Conservation (phyloP, 2,888 invertebrate genomes). For the Ryuthela nishihirai region DNA sequence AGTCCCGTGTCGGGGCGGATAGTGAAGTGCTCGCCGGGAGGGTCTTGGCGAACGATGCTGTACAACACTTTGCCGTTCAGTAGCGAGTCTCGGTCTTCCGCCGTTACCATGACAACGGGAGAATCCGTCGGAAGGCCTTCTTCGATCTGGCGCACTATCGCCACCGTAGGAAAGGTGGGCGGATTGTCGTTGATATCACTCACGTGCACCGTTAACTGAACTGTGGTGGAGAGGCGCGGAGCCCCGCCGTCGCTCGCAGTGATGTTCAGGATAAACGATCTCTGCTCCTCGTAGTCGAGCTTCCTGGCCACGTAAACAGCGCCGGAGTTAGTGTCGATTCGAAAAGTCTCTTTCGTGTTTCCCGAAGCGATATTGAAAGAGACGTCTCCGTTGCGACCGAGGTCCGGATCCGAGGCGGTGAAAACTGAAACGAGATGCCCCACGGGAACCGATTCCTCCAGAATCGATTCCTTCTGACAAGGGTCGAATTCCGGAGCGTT, state of each 20-base stretch:
- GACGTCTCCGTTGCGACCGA: constrained; percentile 87
- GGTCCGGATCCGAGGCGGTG: constrained; percentile 83
- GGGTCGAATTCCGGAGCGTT: constrained; percentile 77
- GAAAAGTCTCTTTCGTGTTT: constrained; percentile 81
- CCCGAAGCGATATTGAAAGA: constrained; percentile 78
- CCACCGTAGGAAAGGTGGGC: constrained; percentile 86
- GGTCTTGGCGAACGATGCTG: constrained; percentile 78
- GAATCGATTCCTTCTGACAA: constrained; percentile 64
- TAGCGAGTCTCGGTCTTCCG: constrained; percentile 91
- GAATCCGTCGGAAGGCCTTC: constrained; percentile 83
- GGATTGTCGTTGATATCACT: constrained; percentile 93
- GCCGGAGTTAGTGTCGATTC: constrained; percentile 77
- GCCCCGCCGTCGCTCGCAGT: constrained; percentile 85
- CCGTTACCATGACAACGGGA: constrained; percentile 84
- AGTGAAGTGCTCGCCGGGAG: constrained; percentile 72
- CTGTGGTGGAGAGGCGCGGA: constrained; percentile 74
- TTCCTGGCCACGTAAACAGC: constrained; percentile 78
- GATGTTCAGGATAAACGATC: constrained; percentile 75
- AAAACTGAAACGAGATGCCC: constrained; percentile 85
- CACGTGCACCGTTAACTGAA: constrained; percentile 73
- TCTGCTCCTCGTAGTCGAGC: constrained; percentile 83
- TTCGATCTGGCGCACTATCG: constrained; percentile 83
- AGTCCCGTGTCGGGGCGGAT: constrained; percentile 83
- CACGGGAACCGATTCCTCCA: constrained; percentile 72
- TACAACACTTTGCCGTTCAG: constrained; percentile 86